Conservation (phyloP, 37 sponge, comb jelly and placozoan species). For the Crambe crambe region DNA sequence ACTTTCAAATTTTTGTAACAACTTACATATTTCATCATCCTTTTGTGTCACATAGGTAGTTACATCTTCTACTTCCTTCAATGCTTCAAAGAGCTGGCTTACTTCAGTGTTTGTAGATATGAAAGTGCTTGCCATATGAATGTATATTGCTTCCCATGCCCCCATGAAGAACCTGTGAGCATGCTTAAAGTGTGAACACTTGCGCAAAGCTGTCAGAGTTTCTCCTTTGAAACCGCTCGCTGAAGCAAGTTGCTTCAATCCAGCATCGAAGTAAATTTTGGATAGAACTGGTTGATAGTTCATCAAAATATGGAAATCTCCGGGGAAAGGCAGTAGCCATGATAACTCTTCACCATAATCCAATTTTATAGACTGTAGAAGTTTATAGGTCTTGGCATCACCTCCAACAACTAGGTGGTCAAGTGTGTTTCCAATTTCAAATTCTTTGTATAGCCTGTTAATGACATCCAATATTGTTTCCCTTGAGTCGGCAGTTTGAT, state of each 20-base stretch:
- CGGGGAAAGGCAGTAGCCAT: no score
- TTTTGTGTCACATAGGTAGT: background rate
- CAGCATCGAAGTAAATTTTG: no score
- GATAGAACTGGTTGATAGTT: no score
- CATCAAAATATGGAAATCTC: no score
- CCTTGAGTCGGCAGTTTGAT: conserved; percentile 3
- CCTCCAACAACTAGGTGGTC: conserved; percentile 6
- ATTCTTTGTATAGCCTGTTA: background rate
- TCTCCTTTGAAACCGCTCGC: no score
- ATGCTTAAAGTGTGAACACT: no score
- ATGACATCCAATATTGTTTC: conserved; percentile 4
- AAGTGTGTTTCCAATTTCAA: background rate
- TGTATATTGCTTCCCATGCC: conserved; percentile 1
- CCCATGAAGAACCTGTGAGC: background rate
- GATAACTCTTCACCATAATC: no score
- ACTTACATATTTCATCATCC: no score
- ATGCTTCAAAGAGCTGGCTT: no score
- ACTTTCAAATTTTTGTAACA: background rate
- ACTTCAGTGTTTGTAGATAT: no score
- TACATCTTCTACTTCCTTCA: background rate
- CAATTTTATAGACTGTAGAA: background rate
- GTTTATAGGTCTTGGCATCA: conserved; percentile 17
- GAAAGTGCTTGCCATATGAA: background rate
- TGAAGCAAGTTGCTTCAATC: no score
- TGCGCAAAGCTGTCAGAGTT: no score